phyloP scores from a whole-genome alignment of 2,797 vertebrate species.

The Oryzias sinensis region DNA sequence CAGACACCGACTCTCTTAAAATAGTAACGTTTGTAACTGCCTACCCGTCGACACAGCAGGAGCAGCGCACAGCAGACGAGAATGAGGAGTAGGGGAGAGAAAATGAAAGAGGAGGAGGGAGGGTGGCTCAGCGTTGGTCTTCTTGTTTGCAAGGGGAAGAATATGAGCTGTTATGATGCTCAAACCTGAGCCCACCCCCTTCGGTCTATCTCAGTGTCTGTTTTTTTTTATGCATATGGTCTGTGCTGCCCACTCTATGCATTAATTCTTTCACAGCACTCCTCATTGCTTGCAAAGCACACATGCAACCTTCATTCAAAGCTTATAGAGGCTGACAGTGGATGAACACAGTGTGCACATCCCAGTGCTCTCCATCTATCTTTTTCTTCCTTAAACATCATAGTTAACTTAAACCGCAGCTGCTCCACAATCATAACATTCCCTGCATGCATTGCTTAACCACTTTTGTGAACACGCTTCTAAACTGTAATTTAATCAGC shows the following conservation, averaged over 20 bases:
- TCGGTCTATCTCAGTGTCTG: slow-evolving; percentile 13
- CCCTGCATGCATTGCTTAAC: background rate
- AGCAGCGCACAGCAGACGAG: slow-evolving; percentile 42
- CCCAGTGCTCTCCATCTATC: background rate
- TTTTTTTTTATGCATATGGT: slow-evolving; percentile 21
- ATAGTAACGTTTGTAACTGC: slow-evolving; percentile 75
- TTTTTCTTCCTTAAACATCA: slow-evolving; percentile 3
- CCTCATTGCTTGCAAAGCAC: slow-evolving; percentile 4
- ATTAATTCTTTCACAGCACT: slow-evolving; percentile 59
- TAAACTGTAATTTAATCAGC: slow-evolving; percentile 20
- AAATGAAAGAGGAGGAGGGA: slow-evolving; percentile 21
- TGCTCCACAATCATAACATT: slow-evolving; percentile 29
- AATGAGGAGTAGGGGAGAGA: slow-evolving; percentile 35
- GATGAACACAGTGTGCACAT: slow-evolving; percentile 8
- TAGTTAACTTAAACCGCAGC: slow-evolving; percentile 31
- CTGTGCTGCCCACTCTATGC: slow-evolving; percentile 19
- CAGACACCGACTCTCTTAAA: slow-evolving; percentile 56
- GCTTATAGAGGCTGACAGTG: slow-evolving; percentile 42
- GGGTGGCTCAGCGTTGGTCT: slow-evolving; percentile 34
- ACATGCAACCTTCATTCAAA: slow-evolving; percentile 13
- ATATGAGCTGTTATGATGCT: slow-evolving; percentile 60
- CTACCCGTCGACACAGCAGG: slow-evolving; percentile 57
- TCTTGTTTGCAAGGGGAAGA: slow-evolving; percentile 49
- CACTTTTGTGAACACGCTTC: background rate
- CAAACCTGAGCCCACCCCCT: slow-evolving; percentile 48